A percentile compares a stretch with the other conserved stretches of the same genome.
phyloP scores from a whole-genome alignment of 2,888 invertebrate genomes.

The Acrobasis repandana region DNA sequence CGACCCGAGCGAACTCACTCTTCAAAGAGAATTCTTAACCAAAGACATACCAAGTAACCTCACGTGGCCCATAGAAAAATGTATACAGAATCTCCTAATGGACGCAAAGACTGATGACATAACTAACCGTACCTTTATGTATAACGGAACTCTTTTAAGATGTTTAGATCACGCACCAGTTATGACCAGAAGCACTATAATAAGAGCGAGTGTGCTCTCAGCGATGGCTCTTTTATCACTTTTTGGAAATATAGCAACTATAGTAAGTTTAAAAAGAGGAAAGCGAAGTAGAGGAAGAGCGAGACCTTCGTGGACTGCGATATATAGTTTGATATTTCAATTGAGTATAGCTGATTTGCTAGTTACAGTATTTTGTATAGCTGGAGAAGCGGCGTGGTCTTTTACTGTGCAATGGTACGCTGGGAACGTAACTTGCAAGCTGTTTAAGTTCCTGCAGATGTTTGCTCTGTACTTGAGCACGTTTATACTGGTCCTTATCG shows the following conservation, averaged over 20 bases:
- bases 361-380: slow-evolving; percentile 91
- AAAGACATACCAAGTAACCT: slow-evolving; percentile 43
- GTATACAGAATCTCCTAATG: slow-evolving; percentile 51
- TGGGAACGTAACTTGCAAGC: slow-evolving; percentile 89
- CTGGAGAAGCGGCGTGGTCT: slow-evolving; percentile 91
- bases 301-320: slow-evolving; percentile 86
- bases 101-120: slow-evolving; percentile 52
- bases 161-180: slow-evolving; percentile 87
- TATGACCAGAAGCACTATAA: slow-evolving; percentile 84
- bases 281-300: slow-evolving; percentile 81
- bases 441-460: slow-evolving; percentile 92
- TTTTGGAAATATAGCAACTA: slow-evolving; percentile 89
- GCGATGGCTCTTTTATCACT: slow-evolving; percentile 89
- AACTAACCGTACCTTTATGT: slow-evolving; percentile 45
- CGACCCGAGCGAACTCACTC: slow-evolving; percentile 48
- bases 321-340: slow-evolving; percentile 90
- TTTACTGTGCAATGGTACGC: slow-evolving; percentile 92
- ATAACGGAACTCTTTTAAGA: slow-evolving; percentile 61
- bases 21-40: slow-evolving; percentile 49
- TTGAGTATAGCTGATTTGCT: slow-evolving; percentile 92
- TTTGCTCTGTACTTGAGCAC: slow-evolving; percentile 92
- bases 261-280: slow-evolving; percentile 88
- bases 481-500: slow-evolving; percentile 91
- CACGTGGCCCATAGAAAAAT: slow-evolving; percentile 66
- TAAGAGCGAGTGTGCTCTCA: slow-evolving; percentile 86